Base-by-base conservation (phyloP, 2,113 vertebrate species). In the Gambusia holbrooki region DNA sequence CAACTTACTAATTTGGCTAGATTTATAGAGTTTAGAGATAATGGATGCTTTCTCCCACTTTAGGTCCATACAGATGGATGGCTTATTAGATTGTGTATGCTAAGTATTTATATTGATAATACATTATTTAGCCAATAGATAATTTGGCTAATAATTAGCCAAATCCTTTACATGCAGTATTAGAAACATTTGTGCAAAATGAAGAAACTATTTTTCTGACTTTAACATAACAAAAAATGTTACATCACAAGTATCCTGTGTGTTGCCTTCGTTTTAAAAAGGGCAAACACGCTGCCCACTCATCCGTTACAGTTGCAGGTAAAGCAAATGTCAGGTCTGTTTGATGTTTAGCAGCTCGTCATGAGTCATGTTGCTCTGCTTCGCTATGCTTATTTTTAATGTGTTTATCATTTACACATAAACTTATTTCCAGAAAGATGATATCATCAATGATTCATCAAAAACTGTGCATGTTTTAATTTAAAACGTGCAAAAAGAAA, bases 371-470 rank as follows among this genome's bases (percentile, higher is more conserved):
- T 58, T 58, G 22, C 51, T 58, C 51, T n/a, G 22, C 22, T 58
- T n/a, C 9, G 17, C 28, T 1, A 17, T 29, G 2, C 35, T n/a
- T 42, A 37, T 40, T 14, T 27, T 15, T 68, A 3, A 19, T 58
- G 19, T n/a, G 19, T 74, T 60, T 40, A 40, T 60, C 4, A 22
- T 48, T 67, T 68, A 15, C 32, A 54, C 61, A 22, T 74, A 71
- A 61, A 35, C 25, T 30, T 1, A n/a, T 62, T 15, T 67, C 42
- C 69, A 68, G 68, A 5, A 1, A 54, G 1, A 40, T 58, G 0
- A 58, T 74, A 19, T 72, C 6, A 29, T 7, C 22, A 74, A 32
- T 77, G 64, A 83, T 67, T 88, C 33, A 79, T 67, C 58, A 62
- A 11, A 48, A 48, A 48, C 4, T 19, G 45, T 48, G 5, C 45